Percentiles rank a stretch among this genome's conserved stretches.
Conservation (phyloP, 2,113 vertebrate species). For the Tinamus guttatus region DNA sequence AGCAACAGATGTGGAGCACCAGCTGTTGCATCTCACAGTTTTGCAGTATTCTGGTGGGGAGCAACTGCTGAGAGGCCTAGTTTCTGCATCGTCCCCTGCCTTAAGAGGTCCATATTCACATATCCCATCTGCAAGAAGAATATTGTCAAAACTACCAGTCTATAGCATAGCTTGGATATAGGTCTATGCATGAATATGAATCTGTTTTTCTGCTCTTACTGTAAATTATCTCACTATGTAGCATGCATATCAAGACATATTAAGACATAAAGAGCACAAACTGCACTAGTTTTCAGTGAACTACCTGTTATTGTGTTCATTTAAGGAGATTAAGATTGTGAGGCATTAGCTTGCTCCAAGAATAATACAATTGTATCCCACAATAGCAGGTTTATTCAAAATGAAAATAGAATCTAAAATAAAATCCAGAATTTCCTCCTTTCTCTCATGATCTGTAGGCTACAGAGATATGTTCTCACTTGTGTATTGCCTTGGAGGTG, state of each 20-base stretch:
- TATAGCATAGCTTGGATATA: background rate
- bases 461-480: background rate
- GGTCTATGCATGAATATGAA: background rate
- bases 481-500: background rate
- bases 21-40: background rate
- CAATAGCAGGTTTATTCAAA: background rate
- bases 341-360: background rate
- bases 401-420: background rate
- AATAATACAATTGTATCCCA: background rate
- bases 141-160: background rate
- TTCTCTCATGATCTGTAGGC: background rate
- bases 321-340: background rate
- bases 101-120: background rate
- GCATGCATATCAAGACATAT: background rate
- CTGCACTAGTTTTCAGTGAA: background rate
- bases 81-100: accelerated
- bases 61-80: background rate
- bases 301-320: background rate
- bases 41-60: background rate
- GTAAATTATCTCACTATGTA: background rate
- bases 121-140: background rate
- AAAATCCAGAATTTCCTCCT: background rate
- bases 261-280: background rate
- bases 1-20: background rate
- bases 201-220: background rate